These are phyloP conservation scores for Mixornis gularis DNA, from an alignment of 2,113 vertebrate species.

Conservation along the genomic window DNA sequence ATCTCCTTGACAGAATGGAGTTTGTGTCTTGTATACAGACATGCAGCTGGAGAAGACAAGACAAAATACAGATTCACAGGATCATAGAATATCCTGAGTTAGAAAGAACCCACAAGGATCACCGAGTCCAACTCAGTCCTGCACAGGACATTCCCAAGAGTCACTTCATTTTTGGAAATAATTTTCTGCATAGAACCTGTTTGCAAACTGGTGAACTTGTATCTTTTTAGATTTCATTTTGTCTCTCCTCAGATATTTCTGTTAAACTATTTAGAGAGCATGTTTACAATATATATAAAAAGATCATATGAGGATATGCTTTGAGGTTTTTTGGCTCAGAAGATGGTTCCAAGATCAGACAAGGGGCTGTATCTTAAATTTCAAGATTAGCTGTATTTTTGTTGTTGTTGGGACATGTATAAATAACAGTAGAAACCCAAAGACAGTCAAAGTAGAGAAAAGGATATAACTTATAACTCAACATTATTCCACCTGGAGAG, in stretches of 20 bases:
- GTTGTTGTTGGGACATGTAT: neutral
- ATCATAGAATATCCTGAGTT: too few species aligned
- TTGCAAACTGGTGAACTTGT: neutral
- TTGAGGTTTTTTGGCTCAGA: neutral
- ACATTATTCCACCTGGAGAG: neutral
- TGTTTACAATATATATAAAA: neutral
- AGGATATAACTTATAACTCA: neutral
- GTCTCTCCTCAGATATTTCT: neutral
- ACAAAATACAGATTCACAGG: neutral
- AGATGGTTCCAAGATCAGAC: neutral
- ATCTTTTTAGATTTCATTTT: neutral
- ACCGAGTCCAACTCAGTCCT: rapidly evolving
- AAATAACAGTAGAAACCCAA: neutral
- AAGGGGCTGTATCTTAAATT: neutral
- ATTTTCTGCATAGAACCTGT: neutral
- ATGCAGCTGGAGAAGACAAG: neutral
- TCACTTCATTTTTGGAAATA: neutral
- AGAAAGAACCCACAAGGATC: neutral
- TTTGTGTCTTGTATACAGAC: neutral
- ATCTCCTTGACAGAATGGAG: neutral
- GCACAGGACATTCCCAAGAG: too few species aligned
- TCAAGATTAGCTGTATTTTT: neutral
- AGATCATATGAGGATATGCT: neutral
- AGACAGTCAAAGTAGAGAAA: neutral
- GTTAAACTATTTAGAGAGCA: neutral